Evolutionary conservation across 1,140 invertebrate species (phyloP).

Genomic region (Orussus abietinus): DNA sequence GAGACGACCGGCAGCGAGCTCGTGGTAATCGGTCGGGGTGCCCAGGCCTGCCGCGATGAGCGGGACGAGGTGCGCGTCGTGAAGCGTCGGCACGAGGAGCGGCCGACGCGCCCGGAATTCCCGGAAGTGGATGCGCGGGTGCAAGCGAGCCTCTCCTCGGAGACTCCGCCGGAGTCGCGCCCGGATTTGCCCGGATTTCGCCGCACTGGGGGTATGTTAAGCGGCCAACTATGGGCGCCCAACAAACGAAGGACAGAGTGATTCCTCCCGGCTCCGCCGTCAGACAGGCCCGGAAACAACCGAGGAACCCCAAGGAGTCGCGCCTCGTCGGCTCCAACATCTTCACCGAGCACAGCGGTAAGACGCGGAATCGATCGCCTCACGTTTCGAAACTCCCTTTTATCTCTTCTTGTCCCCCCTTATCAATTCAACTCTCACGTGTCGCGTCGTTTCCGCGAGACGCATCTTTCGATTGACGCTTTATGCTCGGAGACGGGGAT

Average conservation of each 20-base stretch:
- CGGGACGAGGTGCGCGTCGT: slow-evolving; percentile 1
- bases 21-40: too few species aligned
- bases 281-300: slow-evolving; percentile 65
- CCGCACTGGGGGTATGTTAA: slow-evolving; percentile 42
- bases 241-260: slow-evolving; percentile 81
- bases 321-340: slow-evolving; percentile 79
- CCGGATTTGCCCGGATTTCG: too few species aligned
- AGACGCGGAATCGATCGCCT: too few species aligned
- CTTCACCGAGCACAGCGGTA: slow-evolving; percentile 87
- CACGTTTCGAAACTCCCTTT: too few species aligned
- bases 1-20: slow-evolving; percentile 19
- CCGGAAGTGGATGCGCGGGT: slow-evolving; percentile 10
- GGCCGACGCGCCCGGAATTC: too few species aligned
- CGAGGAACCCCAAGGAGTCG: slow-evolving; percentile 70
- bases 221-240: slow-evolving; percentile 70
- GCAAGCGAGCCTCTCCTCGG: slow-evolving; percentile 11
- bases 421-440: too few species aligned
- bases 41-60: too few species aligned
- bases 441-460: too few species aligned
- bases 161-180: too few species aligned
- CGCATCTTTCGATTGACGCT: too few species aligned
- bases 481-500: too few species aligned
- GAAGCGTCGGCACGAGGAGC: slow-evolving; percentile 3
- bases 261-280: slow-evolving; percentile 63
- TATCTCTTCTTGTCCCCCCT: too few species aligned